Conservation (phyloP, 2,888 invertebrate species). For the Folsomia candida region DNA sequence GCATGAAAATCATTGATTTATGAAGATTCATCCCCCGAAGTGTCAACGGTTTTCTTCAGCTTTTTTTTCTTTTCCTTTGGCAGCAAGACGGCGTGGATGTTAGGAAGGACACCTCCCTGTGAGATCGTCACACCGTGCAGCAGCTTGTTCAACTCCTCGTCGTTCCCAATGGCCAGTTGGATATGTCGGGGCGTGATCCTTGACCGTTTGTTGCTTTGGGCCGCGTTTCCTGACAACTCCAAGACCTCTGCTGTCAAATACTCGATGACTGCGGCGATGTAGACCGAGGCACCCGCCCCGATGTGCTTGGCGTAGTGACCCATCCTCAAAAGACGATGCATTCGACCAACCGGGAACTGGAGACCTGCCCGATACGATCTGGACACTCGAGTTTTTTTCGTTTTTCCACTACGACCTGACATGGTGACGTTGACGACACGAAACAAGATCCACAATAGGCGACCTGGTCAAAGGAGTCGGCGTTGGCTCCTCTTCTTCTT, state of each 20-base stretch:
- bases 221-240: background rate
- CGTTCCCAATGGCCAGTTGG: background rate
- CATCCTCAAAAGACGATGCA: background rate
- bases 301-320: background rate
- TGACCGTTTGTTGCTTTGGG: background rate
- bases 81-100: background rate
- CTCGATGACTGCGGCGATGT: background rate
- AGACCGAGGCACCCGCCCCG: background rate
- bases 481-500: too few relatives aligned
- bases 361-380: slow-evolving; percentile 5
- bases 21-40: background rate
- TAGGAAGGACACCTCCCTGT: background rate
- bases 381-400: background rate
- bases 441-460: too few relatives aligned
- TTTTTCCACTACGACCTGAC: background rate
- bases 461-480: too few relatives aligned
- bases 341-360: slow-evolving; percentile 1
- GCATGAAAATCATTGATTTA: too few relatives aligned
- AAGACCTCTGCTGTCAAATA: background rate
- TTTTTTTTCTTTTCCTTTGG: background rate
- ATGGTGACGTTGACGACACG: too few relatives aligned
- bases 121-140: background rate
- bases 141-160: background rate
- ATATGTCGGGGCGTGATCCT: background rate
- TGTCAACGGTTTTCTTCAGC: background rate